Base-by-base conservation (phyloP, 2,797 vertebrate species). In the Zenarchopterus dispar region DNA sequence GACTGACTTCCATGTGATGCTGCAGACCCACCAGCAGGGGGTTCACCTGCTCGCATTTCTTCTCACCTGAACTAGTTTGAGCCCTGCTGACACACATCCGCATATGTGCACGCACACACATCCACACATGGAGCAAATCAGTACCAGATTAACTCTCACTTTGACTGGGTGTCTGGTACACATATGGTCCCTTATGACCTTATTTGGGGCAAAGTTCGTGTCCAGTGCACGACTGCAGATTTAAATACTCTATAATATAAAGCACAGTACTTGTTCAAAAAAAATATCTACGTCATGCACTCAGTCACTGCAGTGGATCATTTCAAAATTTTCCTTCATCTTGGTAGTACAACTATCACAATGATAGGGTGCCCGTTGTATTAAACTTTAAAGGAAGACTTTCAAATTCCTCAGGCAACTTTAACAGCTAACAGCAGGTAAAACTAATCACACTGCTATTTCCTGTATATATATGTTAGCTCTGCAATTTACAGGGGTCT, bases 1-100 rank as follows among this genome's bases (percentile, higher is more conserved):
- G 65, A 82, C 83, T 75, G 75, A 75, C 71, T 61, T 93, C 89
- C 71, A 62, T 88, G 88, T 88, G 90, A 75, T 91, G 81, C 71
- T 88, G 85, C 81, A 84, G 80, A 31, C 83, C 88, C 36, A 44
- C 88, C 89, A 93, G 89, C 83, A 94, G 88, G 77, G 93, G 89
- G 84, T 90, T 90, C 82, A 77, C 80, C 80, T 88, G 80, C 70
- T 91, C 89, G 85, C 81, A 80, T 87, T 87, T 87, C 74, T 64
- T 78, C 62, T 80, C 81, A 68, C 65, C 64, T 81, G 86, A 87
- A 49, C 82, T 76, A 64, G 42, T 73, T 49, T 86, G 70, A 54
- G 68, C 57, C 80, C 85, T 90, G 84, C 71, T 72, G 22, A 60
- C 63, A 78, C 15, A 84, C 26, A 67, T 62, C 48, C 62, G 83